Evolutionary conservation across 2,113 vertebrate genomes (phyloP).

Genomic region (Pleuronectes platessa): DNA sequence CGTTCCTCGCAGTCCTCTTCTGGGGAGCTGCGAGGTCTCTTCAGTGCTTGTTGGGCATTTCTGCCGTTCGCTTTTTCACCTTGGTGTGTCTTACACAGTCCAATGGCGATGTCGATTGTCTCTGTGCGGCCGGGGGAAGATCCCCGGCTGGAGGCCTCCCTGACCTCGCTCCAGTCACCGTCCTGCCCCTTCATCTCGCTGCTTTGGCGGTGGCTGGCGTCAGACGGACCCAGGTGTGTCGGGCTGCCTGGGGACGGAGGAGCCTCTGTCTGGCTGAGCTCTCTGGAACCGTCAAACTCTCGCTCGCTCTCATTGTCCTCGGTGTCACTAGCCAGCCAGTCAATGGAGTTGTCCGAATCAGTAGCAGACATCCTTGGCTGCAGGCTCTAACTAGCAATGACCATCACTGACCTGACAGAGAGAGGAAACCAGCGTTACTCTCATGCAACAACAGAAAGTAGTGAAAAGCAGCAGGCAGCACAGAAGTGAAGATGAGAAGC

Average conservation of each 20-base stretch:
- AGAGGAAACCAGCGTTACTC: slow-evolving; percentile 22
- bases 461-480: not conserved
- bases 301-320: slow-evolving; percentile 76
- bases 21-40: slow-evolving; percentile 68
- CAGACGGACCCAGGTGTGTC: slow-evolving; percentile 49
- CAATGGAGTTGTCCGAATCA: slow-evolving; percentile 85
- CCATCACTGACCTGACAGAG: slow-evolving; percentile 82
- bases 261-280: slow-evolving; percentile 43
- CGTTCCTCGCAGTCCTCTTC: slow-evolving; percentile 46
- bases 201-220: slow-evolving; percentile 42
- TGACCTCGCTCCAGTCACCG: slow-evolving; percentile 43
- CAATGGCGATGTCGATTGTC: slow-evolving; percentile 45
- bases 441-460: not conserved
- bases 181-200: slow-evolving; percentile 51
- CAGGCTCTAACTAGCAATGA: slow-evolving; percentile 75
- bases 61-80: slow-evolving; percentile 59
- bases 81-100: slow-evolving; percentile 61
- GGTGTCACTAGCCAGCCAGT: slow-evolving; percentile 84
- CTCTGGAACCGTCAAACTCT: slow-evolving; percentile 59
- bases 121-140: slow-evolving; percentile 57
- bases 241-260: slow-evolving; percentile 26
- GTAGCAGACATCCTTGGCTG: slow-evolving; percentile 84
- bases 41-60: slow-evolving; percentile 66
- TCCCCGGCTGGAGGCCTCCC: slow-evolving; percentile 55
- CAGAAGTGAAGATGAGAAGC: not conserved